These are phyloP conservation scores for Strix aluco DNA, from an alignment of 2,113 vertebrate genomes.

Conservation along the genomic window DNA sequence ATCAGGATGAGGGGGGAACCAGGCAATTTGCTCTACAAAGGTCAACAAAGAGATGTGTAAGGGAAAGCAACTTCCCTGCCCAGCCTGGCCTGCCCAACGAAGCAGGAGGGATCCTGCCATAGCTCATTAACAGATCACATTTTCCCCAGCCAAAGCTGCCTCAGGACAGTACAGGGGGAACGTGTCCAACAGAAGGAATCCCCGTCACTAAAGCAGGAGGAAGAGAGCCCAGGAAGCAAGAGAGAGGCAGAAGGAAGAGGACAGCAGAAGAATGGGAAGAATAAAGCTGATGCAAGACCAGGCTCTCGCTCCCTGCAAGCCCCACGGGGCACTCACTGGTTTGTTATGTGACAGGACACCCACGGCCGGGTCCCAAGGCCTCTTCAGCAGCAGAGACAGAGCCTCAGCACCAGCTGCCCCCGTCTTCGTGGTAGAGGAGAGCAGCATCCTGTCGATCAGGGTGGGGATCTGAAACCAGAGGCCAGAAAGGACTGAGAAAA, in stretches of 20 bases:
- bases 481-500: not conserved
- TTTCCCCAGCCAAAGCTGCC: not conserved
- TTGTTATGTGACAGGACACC: constrained; percentile 97
- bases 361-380: constrained; percentile 96
- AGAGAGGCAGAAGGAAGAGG: not conserved
- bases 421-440: constrained; percentile 86
- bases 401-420: constrained; percentile 91
- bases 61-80: not conserved
- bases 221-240: not conserved
- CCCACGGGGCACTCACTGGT: constrained; percentile 76
- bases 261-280: not conserved
- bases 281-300: accelerated
- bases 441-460: constrained; percentile 94
- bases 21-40: constrained; percentile 89
- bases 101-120: not conserved
- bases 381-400: constrained; percentile 91
- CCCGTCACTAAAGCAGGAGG: not conserved
- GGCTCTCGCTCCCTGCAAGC: accelerated
- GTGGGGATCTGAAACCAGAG: constrained; percentile 83
- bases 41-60: not conserved
- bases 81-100: not conserved
- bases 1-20: constrained; percentile 94
- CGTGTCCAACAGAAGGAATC: not conserved
- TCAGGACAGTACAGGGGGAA: accelerated
- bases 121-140: accelerated